Conservation (phyloP, 2,797 vertebrate genomes). For the Furcifer pardalis region DNA sequence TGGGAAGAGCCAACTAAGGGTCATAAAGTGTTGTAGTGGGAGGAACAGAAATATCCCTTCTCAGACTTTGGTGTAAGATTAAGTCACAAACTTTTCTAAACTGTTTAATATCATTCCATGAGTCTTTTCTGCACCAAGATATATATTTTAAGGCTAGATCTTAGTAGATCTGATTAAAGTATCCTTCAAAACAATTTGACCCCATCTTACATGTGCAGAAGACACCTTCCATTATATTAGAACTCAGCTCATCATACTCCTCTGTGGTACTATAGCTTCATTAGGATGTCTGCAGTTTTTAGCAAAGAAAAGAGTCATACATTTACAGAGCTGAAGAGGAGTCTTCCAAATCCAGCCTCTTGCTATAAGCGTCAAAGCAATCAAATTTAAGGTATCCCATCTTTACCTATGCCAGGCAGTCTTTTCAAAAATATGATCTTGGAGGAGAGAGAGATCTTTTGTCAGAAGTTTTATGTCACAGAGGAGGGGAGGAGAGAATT, state of each 20-base stretch:
- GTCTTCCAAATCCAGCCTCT: neutral
- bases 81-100: too few relatives aligned
- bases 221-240: neutral
- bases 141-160: neutral
- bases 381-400: neutral
- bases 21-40: neutral
- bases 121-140: neutral
- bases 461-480: neutral
- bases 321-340: neutral
- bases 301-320: neutral
- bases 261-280: neutral
- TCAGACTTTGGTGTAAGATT: too few relatives aligned
- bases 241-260: too few relatives aligned
- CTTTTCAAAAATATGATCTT: neutral
- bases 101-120: neutral
- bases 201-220: neutral
- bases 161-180: neutral
- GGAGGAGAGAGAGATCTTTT: neutral
- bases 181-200: neutral
- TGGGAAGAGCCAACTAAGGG: neutral
- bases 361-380: neutral
- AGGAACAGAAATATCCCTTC: neutral
- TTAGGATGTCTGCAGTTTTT: neutral
- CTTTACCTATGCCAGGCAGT: neutral
- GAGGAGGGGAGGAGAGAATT: neutral